Conservation (phyloP, 2,888 invertebrate genomes). For the Acleris laterana region DNA sequence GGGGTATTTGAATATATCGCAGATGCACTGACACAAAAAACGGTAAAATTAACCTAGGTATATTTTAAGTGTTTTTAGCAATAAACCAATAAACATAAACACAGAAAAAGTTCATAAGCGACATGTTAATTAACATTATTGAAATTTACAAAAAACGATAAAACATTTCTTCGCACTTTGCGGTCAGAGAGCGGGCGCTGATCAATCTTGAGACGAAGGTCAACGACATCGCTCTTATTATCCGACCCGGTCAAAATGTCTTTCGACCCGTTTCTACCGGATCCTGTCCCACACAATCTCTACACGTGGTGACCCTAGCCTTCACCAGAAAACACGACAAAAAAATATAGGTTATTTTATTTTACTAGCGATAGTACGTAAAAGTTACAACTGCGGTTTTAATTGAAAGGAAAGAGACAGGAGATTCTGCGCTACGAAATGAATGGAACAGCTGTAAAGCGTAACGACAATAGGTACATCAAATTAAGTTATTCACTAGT, state of each 20-base stretch:
- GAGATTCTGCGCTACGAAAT: conserved; percentile 28
- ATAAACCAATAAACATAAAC: no score
- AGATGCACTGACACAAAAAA: no score
- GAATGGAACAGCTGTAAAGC: conserved; percentile 36
- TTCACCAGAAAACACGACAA: conserved; percentile 10
- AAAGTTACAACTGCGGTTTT: conserved; percentile 26
- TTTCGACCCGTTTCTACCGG: conserved; percentile 29
- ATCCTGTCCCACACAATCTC: conserved; percentile 22
- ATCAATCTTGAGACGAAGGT: conserved; percentile 35
- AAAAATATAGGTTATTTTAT: conserved; percentile 6
- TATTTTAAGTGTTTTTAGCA: no score
- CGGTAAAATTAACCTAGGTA: no score
- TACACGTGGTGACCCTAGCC: conserved; percentile 35
- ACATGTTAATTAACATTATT: conserved; percentile 1
- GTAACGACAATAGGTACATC: conserved; percentile 36
- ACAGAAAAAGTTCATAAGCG: no score
- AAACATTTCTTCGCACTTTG: conserved; percentile 31
- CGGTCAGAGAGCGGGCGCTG: conserved; percentile 31
- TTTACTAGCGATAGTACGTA: conserved; percentile 2
- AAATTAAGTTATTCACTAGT: conserved; percentile 29
- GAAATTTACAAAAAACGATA: conserved; percentile 8
- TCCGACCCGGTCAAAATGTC: conserved; percentile 30
- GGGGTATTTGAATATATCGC: no score
- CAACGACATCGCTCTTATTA: conserved; percentile 31
- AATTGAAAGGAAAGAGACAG: conserved; percentile 23